These are phyloP conservation scores for Leucoma salicis DNA, from an alignment of 2,888 invertebrate species.

Conservation along the genomic window DNA sequence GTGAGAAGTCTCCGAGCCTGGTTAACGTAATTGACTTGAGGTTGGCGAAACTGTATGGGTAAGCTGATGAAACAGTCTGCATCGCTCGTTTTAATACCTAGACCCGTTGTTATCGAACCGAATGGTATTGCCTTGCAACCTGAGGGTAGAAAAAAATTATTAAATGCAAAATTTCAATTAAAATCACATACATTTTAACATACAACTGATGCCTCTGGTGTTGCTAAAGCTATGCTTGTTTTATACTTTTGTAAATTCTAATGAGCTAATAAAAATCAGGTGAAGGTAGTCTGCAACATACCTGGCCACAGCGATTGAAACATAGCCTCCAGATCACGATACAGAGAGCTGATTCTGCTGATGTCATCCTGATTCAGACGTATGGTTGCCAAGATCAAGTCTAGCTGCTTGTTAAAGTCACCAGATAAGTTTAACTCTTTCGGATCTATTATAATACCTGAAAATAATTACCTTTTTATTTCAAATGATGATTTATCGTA, in stretches of 20 bases:
- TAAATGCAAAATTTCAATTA: too few relatives aligned
- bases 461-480: neutral
- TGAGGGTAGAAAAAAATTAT: constrained; percentile 29
- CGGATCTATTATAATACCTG: constrained; percentile 48
- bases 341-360: constrained; percentile 54
- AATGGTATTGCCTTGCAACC: constrained; percentile 80
- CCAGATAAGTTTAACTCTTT: constrained; percentile 49
- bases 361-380: constrained; percentile 61
- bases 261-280: too few relatives aligned
- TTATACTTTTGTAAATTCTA: too few relatives aligned
- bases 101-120: constrained; percentile 88
- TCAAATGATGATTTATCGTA: too few relatives aligned
- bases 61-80: constrained; percentile 86
- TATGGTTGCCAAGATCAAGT: constrained; percentile 52
- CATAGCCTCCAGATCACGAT: constrained; percentile 62
- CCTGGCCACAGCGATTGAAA: constrained; percentile 64
- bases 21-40: constrained; percentile 41
- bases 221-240: too few relatives aligned
- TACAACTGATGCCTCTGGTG: too few relatives aligned
- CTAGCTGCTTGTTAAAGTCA: constrained; percentile 64
- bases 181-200: too few relatives aligned
- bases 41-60: constrained; percentile 40
- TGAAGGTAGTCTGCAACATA: too few relatives aligned
- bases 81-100: constrained; percentile 87
- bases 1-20: constrained; percentile 62